phyloP scores from a whole-genome alignment of 1,140 invertebrate species.

The Onthophagus taurus region DNA sequence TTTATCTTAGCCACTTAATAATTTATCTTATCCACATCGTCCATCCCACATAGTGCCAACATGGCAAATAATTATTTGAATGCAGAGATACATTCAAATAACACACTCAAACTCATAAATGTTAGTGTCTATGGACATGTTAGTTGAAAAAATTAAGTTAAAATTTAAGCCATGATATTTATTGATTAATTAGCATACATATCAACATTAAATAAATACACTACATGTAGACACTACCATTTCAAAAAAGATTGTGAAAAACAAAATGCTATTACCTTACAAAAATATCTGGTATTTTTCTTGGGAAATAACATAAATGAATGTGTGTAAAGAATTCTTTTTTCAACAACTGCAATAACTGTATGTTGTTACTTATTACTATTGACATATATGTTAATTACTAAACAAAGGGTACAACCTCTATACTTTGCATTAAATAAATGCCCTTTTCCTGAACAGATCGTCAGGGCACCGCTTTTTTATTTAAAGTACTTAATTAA shows the following conservation, averaged over 20 bases:
- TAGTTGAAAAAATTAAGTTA: too few species aligned
- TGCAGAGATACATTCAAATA: too few species aligned
- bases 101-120: too few species aligned
- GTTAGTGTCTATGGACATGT: too few species aligned
- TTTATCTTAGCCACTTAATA: too few species aligned
- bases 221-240: slow-evolving; percentile 19
- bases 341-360: slow-evolving; percentile 3
- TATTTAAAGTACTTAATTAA: slow-evolving; percentile 8
- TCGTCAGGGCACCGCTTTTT: slow-evolving; percentile 18
- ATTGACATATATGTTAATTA: slow-evolving; percentile 41
- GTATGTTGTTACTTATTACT: slow-evolving; percentile 15
- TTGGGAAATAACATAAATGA: slow-evolving; percentile 6
- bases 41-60: too few species aligned
- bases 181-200: slow-evolving; percentile 37
- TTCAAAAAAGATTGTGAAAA: slow-evolving; percentile 14
- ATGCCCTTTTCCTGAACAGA: slow-evolving; percentile 62
- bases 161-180: slow-evolving; percentile 19
- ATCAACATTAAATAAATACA: slow-evolving; percentile 33
- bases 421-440: slow-evolving; percentile 86
- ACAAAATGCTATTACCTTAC: slow-evolving; percentile 13
- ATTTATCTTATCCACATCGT: too few species aligned
- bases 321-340: background rate
- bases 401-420: slow-evolving; percentile 52
- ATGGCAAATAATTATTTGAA: too few species aligned
- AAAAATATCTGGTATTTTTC: slow-evolving; percentile 8